Conservation (phyloP, 2,888 invertebrate genomes). For the Lutraria lutraria region DNA sequence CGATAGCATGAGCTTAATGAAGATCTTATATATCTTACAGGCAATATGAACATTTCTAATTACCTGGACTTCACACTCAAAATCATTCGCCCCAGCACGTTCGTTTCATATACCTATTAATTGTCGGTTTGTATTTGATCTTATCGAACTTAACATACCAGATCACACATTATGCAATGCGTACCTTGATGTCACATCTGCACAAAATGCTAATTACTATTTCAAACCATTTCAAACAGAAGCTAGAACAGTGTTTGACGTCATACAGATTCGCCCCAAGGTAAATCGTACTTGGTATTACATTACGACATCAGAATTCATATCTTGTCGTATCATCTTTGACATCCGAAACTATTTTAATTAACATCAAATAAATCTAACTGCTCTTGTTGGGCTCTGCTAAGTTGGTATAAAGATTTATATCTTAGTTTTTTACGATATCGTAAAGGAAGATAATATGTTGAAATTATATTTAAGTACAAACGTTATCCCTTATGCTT, state of each 20-base stretch:
- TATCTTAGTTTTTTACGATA: too few relatives aligned
- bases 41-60: too few relatives aligned
- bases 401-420: too few relatives aligned
- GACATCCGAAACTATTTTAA: neutral
- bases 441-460: too few relatives aligned
- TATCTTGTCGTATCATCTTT: neutral
- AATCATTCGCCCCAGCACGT: neutral
- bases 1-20: too few relatives aligned
- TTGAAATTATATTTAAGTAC: too few relatives aligned
- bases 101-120: neutral
- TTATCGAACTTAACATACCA: neutral
- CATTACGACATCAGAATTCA: neutral
- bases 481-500: too few relatives aligned
- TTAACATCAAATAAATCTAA: neutral
- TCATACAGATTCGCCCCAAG: neutral
- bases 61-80: neutral
- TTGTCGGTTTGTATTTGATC: neutral
- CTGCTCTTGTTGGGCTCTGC: neutral
- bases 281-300: neutral
- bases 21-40: too few relatives aligned
- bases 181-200: neutral
- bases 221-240: conserved; percentile 1
- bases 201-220: neutral
- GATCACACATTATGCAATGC: neutral
- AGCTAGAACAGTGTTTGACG: neutral